Conservation (phyloP, 2,888 invertebrate genomes). For the Tryphoninae sp. region DNA sequence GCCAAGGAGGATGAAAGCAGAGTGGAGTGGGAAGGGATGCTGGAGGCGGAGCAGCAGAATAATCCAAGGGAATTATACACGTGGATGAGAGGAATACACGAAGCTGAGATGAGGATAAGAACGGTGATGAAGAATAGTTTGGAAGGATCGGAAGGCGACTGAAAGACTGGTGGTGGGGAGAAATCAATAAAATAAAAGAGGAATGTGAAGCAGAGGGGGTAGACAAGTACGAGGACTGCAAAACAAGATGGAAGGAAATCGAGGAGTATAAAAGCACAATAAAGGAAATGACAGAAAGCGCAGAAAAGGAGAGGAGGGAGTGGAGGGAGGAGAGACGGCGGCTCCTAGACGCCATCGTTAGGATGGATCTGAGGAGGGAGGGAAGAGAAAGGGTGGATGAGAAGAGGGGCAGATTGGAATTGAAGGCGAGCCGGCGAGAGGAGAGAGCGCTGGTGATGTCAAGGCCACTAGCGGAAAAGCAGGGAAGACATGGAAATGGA, state of each 20-base stretch:
- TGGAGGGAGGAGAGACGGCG: slow-evolving; percentile 2
- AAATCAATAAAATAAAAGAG: neutral
- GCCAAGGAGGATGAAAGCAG: neutral
- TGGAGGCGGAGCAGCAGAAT: neutral
- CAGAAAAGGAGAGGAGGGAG: neutral
- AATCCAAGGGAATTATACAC: neutral
- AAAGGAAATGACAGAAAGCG: neutral
- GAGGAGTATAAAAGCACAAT: neutral
- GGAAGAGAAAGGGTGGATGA: neutral
- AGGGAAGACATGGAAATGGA: neutral
- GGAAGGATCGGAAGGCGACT: neutral
- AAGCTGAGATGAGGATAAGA: slow-evolving; percentile 18
- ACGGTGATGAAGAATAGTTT: neutral
- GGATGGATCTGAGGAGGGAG: neutral
- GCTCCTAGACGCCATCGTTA: neutral
- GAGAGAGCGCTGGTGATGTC: neutral
- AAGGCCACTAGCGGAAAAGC: neutral
- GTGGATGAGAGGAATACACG: neutral
- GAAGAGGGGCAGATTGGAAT: neutral
- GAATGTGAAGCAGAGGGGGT: neutral
- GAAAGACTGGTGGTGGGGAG: slow-evolving; percentile 1
- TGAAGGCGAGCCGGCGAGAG: neutral
- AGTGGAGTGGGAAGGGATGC: neutral
- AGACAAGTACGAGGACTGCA: neutral
- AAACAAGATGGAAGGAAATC: no score